A percentile compares a stretch with the other conserved stretches of the same genome.
Conservation (phyloP, 2,797 vertebrate species). For the Rachycentron canadum region DNA sequence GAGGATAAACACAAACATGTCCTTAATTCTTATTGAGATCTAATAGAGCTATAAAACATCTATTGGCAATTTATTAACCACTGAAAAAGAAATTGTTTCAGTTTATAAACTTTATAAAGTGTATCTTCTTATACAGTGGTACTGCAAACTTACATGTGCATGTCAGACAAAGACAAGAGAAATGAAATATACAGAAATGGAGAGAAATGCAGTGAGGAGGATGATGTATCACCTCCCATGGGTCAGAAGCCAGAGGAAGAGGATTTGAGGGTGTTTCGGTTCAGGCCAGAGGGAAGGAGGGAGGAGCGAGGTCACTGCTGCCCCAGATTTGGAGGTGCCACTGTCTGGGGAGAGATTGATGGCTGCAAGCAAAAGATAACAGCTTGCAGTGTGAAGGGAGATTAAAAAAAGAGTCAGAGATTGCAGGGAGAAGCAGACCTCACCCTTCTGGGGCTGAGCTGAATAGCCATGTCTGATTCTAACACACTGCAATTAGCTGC, state of each 20-base stretch:
- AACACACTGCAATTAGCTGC: constrained; percentile 71
- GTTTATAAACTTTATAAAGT: not conserved
- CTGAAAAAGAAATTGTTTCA: not conserved
- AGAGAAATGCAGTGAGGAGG: constrained; percentile 10
- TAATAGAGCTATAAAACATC: not conserved
- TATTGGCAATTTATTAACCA: not conserved
- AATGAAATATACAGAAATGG: not conserved
- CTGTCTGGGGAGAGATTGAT: constrained; percentile 79
- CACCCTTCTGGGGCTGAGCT: constrained; percentile 59
- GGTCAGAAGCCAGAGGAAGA: constrained; percentile 48
- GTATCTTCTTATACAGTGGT: not conserved
- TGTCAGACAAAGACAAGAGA: not conserved
- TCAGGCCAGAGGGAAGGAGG: constrained; percentile 49
- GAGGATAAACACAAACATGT: not conserved
- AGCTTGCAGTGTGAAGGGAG: constrained; percentile 70
- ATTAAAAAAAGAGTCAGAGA: constrained; percentile 71
- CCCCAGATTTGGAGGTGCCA: constrained; percentile 78
- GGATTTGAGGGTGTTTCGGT: constrained; percentile 56
- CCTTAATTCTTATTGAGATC: not conserved
- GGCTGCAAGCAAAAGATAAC: constrained; percentile 77
- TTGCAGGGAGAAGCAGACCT: constrained; percentile 66
- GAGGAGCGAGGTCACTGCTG: constrained; percentile 58
- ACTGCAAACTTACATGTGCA: not conserved
- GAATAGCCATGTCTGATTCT: constrained; percentile 58
- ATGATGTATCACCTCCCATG: constrained; percentile 4